These are phyloP conservation scores for Solen grandis DNA, from an alignment of 1,140 invertebrate genomes.

Conservation along the genomic window DNA sequence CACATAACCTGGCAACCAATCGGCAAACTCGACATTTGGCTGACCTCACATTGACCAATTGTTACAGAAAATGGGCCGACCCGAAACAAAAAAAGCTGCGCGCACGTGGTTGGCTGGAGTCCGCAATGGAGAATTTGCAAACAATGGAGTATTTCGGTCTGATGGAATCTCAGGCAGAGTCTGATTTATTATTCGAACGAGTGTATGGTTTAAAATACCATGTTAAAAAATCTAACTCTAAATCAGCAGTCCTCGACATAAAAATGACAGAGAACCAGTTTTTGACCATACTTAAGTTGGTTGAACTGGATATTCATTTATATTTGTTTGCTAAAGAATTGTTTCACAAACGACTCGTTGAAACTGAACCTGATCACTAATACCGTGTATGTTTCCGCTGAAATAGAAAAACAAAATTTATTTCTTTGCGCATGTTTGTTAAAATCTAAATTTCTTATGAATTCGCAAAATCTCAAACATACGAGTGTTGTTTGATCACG, in stretches of 20 bases:
- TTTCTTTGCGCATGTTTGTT: too few relatives aligned
- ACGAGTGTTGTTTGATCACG: too few relatives aligned
- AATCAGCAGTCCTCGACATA: not conserved
- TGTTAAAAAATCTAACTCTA: not conserved
- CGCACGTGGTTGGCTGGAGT: not conserved
- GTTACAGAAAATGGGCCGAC: constrained; percentile 1
- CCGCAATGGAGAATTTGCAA: not conserved
- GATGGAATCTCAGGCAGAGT: not conserved
- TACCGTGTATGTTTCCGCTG: too few relatives aligned
- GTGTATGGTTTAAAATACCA: not conserved
- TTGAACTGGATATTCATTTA: constrained; percentile 35
- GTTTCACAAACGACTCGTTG: constrained; percentile 7
- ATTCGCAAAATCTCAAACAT: too few relatives aligned
- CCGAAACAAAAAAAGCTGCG: not conserved
- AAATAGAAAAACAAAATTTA: too few relatives aligned
- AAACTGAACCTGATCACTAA: too few relatives aligned
- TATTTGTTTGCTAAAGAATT: constrained; percentile 20
- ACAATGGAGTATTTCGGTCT: constrained; percentile 15
- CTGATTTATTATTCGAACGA: not conserved
- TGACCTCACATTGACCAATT: not conserved
- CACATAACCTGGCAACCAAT: constrained; percentile 11
- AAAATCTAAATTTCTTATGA: too few relatives aligned
- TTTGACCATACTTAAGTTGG: constrained; percentile 6
- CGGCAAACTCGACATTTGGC: constrained; percentile 15
- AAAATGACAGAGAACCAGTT: constrained; percentile 19